A percentile compares a stretch with the other conserved stretches of the same genome.
These are phyloP conservation scores for Leuciscus idus DNA, from an alignment of 2,113 vertebrate species.

Conservation along the genomic window DNA sequence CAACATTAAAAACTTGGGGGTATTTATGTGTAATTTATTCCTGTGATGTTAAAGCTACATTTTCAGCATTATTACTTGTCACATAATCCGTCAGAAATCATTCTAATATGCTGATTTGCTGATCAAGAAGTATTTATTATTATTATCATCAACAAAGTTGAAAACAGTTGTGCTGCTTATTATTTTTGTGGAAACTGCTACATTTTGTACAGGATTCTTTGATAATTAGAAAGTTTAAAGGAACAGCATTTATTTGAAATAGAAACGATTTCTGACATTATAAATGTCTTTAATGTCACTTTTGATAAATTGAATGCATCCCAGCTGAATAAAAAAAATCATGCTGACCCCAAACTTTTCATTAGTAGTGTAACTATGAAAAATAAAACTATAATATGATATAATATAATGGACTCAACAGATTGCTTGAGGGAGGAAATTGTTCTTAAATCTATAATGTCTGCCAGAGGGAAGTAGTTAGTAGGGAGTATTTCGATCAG, in stretches of 20 bases:
- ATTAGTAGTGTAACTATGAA: neutral
- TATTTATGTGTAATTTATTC: too few relatives aligned
- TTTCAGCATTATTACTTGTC: too few relatives aligned
- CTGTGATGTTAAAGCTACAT: too few relatives aligned
- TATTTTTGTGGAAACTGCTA: neutral
- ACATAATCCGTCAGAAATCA: too few relatives aligned
- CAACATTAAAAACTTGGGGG: too few relatives aligned
- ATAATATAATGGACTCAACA: neutral
- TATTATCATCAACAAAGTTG: too few relatives aligned
- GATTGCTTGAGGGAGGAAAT: neutral
- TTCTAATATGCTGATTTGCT: too few relatives aligned
- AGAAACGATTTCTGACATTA: neutral
- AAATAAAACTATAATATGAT: neutral
- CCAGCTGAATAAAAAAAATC: neutral
- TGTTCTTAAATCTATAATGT: neutral
- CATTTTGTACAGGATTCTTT: neutral
- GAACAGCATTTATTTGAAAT: neutral
- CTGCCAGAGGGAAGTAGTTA: neutral
- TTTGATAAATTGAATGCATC: neutral
- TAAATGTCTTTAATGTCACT: neutral
- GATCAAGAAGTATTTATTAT: too few relatives aligned
- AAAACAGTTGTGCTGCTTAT: too few relatives aligned
- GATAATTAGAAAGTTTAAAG: neutral
- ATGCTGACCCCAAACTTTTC: neutral
- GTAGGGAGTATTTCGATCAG: neutral